Base-by-base conservation (phyloP, 1,140 invertebrate genomes). In the Conopomorpha cramerella region DNA sequence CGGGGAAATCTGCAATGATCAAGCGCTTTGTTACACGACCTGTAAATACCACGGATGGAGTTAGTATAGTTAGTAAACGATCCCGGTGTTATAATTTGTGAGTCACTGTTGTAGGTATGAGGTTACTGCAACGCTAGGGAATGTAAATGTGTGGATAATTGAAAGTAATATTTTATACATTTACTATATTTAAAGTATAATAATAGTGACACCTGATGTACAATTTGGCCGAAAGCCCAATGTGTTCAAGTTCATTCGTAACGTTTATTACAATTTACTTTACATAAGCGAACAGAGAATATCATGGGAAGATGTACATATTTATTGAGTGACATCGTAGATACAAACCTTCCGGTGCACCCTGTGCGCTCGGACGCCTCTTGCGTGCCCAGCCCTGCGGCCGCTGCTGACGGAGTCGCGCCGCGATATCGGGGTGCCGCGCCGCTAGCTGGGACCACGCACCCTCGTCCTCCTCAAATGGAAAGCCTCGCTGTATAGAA, bases 401-500 rank as follows among this genome's bases (percentile, higher is more conserved):
- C 27, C 73, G 63, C 46, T 62, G 71, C 38, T n/a, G n/a, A n/a
- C 80, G 65, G 34, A 81, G 68, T 16, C 77, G 62, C 72, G 72
- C 77, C 73, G 73, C 77, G 55, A 73, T 68, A 43, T 76, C 71
- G 25, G 52, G 79, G 55, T 66, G 78, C 46, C 59, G 78, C 55
- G 45, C 56, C 38, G 73, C 68, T 31, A 79, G 61, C 45, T 65
- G 55, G 55, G 68, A 72, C 76, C 76, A 79, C 51, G 72, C 65
- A 47, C 66, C 68, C 30, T 74, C 68, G 12, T 76, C 70, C 41
- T 79, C 79, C 59, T 86, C 84, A 56, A 88, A 87, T 26, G 84
- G 83, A 50, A 86, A 86, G 33, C 82, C 85, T 45, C 72, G 78
- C 86, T 88, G 77, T 15, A 73, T 77, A 58, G 41, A 56, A 45